Evolutionary conservation across 2,113 vertebrate genomes (phyloP).

Genomic region (Cnemophilus loriae): DNA sequence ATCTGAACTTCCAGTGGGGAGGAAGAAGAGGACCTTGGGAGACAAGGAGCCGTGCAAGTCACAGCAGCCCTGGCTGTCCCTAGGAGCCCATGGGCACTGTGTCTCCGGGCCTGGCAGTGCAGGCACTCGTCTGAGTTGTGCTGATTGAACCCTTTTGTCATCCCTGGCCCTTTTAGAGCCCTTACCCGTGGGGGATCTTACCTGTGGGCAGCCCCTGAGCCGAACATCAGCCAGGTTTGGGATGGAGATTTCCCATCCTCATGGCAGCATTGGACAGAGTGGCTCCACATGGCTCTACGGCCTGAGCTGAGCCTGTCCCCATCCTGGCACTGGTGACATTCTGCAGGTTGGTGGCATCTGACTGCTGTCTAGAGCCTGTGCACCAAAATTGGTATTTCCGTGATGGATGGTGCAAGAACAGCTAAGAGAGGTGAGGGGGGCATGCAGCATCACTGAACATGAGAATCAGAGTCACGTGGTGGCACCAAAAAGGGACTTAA

Average conservation of each 20-base stretch:
- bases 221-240: not conserved
- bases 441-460: not conserved
- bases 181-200: rapidly evolving
- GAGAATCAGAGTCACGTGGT: not conserved
- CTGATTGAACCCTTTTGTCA: not conserved
- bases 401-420: not conserved
- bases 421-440: rapidly evolving
- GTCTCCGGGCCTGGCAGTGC: rapidly evolving
- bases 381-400: not conserved
- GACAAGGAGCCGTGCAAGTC: not conserved
- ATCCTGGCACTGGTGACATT: not conserved
- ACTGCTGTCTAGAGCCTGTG: not conserved
- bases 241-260: not conserved
- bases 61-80: not conserved
- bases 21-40: not conserved
- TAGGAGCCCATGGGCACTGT: rapidly evolving
- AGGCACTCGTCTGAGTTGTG: not conserved
- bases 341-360: not conserved
- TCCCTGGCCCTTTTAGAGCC: not conserved
- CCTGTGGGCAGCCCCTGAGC: not conserved
- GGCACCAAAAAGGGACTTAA: not conserved
- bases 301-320: not conserved
- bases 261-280: not conserved
- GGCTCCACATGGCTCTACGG: not conserved
- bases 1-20: not conserved